Evolutionary conservation across 2,113 vertebrate genomes (phyloP).

Genomic region (Tichodroma muraria): DNA sequence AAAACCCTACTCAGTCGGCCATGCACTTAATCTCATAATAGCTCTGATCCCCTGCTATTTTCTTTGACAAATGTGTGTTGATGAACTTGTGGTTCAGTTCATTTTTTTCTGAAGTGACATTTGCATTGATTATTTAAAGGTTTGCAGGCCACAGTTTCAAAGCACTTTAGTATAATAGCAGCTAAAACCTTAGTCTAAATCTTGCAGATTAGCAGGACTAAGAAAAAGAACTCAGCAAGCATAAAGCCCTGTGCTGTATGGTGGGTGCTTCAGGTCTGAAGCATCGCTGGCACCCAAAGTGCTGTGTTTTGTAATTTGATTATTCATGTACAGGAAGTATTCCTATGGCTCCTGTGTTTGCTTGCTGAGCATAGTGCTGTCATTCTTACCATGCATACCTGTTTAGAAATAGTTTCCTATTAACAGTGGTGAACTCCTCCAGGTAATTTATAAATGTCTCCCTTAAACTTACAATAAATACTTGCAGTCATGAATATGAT

Average conservation of each 20-base stretch:
- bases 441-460: neutral
- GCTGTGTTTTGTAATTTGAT: neutral
- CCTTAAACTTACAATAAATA: neutral
- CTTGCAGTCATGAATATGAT: neutral
- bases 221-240: conserved; percentile 8
- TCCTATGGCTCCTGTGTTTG: neutral
- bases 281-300: neutral
- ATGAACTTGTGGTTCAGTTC: conserved; percentile 74
- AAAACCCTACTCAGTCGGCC: conserved; percentile 74
- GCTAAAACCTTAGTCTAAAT: conserved; percentile 60
- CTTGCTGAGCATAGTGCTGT: neutral
- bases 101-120: conserved; percentile 57
- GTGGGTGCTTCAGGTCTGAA: conserved; percentile 28
- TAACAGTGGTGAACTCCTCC: neutral
- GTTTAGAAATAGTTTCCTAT: neutral
- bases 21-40: conserved; percentile 87
- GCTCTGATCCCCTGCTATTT: conserved; percentile 77
- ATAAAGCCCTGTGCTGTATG: neutral
- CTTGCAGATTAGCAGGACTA: conserved; percentile 12
- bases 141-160: conserved; percentile 56
- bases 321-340: neutral
- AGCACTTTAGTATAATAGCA: conserved; percentile 60
- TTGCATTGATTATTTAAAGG: conserved; percentile 67
- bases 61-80: conserved; percentile 80
- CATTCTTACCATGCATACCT: neutral